Conservation (phyloP, 2,797 vertebrate genomes). For the Pteronotus mesoamericanus region DNA sequence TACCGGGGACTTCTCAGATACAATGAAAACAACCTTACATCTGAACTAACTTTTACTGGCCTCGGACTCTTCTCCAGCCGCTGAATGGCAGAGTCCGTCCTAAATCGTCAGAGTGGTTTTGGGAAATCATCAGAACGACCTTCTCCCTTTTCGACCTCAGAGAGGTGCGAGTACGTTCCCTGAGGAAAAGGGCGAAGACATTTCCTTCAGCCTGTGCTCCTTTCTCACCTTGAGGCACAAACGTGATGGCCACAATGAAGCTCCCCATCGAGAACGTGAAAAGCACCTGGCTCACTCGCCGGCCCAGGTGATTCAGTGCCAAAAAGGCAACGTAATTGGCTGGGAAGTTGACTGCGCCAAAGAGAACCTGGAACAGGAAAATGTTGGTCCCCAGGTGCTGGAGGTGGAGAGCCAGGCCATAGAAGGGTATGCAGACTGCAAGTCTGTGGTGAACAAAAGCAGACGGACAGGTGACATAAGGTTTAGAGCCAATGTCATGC, state of each 20-base stretch:
- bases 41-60: background rate
- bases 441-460: conserved; percentile 39
- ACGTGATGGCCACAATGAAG: background rate
- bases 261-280: background rate
- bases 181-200: background rate
- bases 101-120: background rate
- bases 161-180: background rate
- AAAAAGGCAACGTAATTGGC: background rate
- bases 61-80: background rate
- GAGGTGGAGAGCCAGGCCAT: conserved; percentile 1
- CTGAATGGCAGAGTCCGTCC: background rate
- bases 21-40: background rate
- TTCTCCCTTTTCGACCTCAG: background rate
- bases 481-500: background rate
- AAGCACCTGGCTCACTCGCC: background rate
- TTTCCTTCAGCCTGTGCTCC: background rate
- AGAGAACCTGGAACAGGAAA: conserved; percentile 31
- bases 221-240: conserved; percentile 50
- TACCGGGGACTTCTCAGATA: background rate
- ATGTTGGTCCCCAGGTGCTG: conserved; percentile 42
- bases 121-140: background rate
- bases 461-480: background rate
- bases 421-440: background rate
- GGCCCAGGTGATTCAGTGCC: conserved; percentile 1
- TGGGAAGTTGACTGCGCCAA: background rate